Percentiles rank a stretch among this genome's conserved stretches.
These are phyloP conservation scores for Phorcus lineatus DNA, from an alignment of 2,888 invertebrate genomes.

Conservation along the genomic window DNA sequence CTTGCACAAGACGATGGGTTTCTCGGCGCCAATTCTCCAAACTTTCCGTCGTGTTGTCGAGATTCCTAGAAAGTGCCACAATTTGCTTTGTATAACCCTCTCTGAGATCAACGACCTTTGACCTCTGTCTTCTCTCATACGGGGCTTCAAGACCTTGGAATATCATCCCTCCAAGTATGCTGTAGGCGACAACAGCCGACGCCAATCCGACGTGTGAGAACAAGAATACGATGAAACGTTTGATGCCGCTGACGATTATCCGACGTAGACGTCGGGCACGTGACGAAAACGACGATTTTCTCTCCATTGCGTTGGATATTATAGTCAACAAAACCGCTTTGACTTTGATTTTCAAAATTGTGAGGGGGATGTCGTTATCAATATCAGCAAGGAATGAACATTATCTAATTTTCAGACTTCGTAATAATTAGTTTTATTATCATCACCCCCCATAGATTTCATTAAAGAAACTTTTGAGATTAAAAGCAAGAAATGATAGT, in stretches of 20 bases:
- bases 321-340: too few relatives aligned
- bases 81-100: slow-evolving; percentile 73
- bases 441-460: too few relatives aligned
- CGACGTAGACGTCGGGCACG: slow-evolving; percentile 26
- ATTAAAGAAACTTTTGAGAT: too few relatives aligned
- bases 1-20: slow-evolving; percentile 84
- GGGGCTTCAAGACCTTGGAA: slow-evolving; percentile 44
- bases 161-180: slow-evolving; percentile 45
- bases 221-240: slow-evolving; percentile 35
- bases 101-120: slow-evolving; percentile 29
- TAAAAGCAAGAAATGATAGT: too few relatives aligned
- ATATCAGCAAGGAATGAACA: too few relatives aligned
- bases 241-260: slow-evolving; percentile 23
- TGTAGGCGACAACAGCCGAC: slow-evolving; percentile 45
- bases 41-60: slow-evolving; percentile 84
- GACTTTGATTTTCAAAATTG: too few relatives aligned
- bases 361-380: too few relatives aligned
- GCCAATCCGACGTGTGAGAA: slow-evolving; percentile 50
- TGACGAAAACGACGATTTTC: neutral
- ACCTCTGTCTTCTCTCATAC: slow-evolving; percentile 39
- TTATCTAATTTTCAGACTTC: too few relatives aligned
- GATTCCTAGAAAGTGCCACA: slow-evolving; percentile 90
- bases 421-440: too few relatives aligned
- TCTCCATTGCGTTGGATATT: neutral
- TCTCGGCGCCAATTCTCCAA: slow-evolving; percentile 90